Percentiles rank a stretch among this genome's conserved stretches.
Evolutionary conservation across 2,888 invertebrate species (phyloP).

Genomic region (Epirrhoe tristata): DNA sequence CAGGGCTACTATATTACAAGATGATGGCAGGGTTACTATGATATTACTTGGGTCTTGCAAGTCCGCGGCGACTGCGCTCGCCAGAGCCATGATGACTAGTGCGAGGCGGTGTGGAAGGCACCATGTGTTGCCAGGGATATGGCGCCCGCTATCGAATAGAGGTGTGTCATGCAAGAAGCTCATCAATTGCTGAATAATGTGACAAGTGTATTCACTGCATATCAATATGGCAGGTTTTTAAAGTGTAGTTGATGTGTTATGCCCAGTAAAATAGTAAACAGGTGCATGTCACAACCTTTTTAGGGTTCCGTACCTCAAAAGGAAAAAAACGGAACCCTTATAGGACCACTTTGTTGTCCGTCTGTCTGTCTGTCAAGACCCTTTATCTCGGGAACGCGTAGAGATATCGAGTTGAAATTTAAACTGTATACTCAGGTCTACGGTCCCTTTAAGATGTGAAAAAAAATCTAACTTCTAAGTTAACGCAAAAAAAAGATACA

Average conservation of each 20-base stretch:
- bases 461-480: too few species aligned
- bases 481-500: too few species aligned
- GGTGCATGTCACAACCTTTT: neutral
- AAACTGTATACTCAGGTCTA: too few species aligned
- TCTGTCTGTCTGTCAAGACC: too few species aligned
- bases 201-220: conserved; percentile 15
- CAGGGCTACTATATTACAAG: neutral
- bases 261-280: neutral
- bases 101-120: conserved; percentile 11
- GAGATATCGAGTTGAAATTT: too few species aligned
- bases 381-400: too few species aligned
- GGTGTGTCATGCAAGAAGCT: conserved; percentile 29
- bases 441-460: too few species aligned
- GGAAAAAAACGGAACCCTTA: too few species aligned
- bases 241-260: neutral
- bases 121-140: conserved; percentile 24
- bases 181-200: conserved; percentile 25
- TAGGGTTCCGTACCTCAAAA: too few species aligned
- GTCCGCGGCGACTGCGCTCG: conserved; percentile 38
- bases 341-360: too few species aligned
- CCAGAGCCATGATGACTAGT: conserved; percentile 38
- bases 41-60: conserved; percentile 29
- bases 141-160: conserved; percentile 8
- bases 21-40: too few species aligned
- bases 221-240: conserved; percentile 2